Percentiles rank a stretch among this genome's conserved stretches.
phyloP scores from a whole-genome alignment of 2,888 invertebrate species.

The Formica aserva region DNA sequence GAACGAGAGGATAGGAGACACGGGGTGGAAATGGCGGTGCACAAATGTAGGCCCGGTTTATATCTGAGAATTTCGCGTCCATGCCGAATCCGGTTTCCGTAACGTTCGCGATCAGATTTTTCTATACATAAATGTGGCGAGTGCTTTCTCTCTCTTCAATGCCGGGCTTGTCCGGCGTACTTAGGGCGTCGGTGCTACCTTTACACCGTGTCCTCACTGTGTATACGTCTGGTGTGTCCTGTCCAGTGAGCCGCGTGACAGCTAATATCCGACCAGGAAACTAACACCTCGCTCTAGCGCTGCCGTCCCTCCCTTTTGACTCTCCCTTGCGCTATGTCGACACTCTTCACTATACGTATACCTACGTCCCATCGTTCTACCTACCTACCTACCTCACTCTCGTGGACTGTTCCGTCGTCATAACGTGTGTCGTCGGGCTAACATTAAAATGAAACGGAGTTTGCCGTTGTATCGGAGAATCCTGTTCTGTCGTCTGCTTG shows the following conservation, averaged over 20 bases:
- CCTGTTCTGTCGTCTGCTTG: conserved; percentile 1
- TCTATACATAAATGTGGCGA: conserved; percentile 79
- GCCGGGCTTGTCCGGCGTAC: conserved; percentile 73
- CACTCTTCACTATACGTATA: conserved; percentile 37
- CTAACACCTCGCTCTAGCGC: conserved; percentile 80
- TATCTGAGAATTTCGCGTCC: conserved; percentile 41
- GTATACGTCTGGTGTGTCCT: conserved; percentile 77
- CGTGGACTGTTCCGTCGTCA: conserved; percentile 77
- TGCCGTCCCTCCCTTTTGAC: conserved; percentile 57
- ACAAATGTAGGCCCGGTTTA: conserved; percentile 35
- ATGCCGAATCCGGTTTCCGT: conserved; percentile 72
- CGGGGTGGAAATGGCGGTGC: conserved; percentile 38
- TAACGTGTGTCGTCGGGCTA: conserved; percentile 66
- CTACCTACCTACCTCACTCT: conserved; percentile 48
- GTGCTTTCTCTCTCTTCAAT: conserved; percentile 71
- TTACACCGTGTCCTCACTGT: conserved; percentile 71
- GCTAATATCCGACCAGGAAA: conserved; percentile 86
- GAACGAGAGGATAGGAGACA: conserved; percentile 38
- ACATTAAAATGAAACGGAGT: conserved; percentile 80
- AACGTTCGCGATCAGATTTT: conserved; percentile 77
- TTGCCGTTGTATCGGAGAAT: conserved; percentile 67
- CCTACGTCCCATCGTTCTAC: conserved; percentile 46
- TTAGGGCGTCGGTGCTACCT: conserved; percentile 74
- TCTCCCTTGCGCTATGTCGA: conserved; percentile 52
- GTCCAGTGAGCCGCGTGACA: conserved; percentile 85